These are phyloP conservation scores for Henicopernis longicauda DNA, from an alignment of 2,113 vertebrate species.

Conservation along the genomic window DNA sequence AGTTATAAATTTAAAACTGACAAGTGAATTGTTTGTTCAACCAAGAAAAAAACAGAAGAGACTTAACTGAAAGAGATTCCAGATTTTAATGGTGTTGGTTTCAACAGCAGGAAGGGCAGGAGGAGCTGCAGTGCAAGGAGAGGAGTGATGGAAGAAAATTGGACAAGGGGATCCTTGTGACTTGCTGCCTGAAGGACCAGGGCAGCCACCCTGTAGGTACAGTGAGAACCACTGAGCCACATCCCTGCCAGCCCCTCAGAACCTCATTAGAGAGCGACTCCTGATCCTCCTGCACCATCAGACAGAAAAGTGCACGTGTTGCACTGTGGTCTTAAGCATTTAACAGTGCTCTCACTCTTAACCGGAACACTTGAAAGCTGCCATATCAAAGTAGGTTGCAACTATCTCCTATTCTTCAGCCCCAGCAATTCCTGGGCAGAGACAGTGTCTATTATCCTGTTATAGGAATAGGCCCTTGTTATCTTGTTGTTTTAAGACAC, in stretches of 20 bases:
- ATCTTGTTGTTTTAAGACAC: not conserved
- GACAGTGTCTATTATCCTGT: not conserved
- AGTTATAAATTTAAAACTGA: not conserved
- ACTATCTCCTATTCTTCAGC: not conserved
- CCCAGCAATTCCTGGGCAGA: not conserved
- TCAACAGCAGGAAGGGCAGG: not conserved
- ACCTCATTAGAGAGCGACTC: not conserved
- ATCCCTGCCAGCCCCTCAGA: not conserved
- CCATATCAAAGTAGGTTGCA: not conserved
- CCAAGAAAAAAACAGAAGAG: not conserved
- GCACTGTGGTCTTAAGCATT: not conserved
- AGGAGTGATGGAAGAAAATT: not conserved
- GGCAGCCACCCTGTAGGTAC: not conserved
- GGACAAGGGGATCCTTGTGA: not conserved
- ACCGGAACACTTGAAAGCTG: not conserved
- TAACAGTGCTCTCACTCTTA: not conserved
- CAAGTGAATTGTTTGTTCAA: not conserved
- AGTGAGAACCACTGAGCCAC: not conserved
- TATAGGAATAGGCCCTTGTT: not conserved
- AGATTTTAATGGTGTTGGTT: not conserved
- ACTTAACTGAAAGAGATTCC: not conserved
- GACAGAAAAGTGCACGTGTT: not conserved
- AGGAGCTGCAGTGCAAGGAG: not conserved
- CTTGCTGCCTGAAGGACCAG: not conserved
- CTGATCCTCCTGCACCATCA: not conserved